Percentiles rank a stretch among this genome's conserved stretches.
Conservation (phyloP, 92 coral and sea anemone species). For the Bergia puertoricense region DNA sequence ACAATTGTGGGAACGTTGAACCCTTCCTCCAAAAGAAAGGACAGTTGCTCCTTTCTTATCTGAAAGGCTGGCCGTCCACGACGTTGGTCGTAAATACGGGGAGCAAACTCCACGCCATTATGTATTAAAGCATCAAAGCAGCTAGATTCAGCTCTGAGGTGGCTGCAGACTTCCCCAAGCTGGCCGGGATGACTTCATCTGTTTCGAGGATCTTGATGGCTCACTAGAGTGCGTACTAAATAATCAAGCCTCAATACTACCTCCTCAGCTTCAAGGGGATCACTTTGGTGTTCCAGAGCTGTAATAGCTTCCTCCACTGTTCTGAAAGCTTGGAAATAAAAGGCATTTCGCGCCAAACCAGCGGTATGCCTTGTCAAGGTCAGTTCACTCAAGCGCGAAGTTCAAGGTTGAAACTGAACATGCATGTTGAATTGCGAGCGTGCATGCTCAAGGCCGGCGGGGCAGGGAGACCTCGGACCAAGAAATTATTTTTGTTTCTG, state of each 20-base stretch:
- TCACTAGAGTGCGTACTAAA: conserved; percentile 39
- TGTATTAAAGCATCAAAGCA: not conserved
- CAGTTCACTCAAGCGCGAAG: too few species aligned
- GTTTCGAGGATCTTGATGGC: conserved; percentile 37
- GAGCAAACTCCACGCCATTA: conserved; percentile 29
- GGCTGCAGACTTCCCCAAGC: conserved; percentile 26
- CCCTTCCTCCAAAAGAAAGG: not conserved
- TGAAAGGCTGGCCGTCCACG: conserved; percentile 16
- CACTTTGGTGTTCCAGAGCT: not conserved
- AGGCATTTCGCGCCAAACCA: not conserved
- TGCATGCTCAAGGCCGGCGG: too few species aligned
- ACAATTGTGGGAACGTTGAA: too few species aligned
- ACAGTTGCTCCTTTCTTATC: conserved; percentile 6
- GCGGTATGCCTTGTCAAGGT: not conserved
- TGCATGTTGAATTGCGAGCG: too few species aligned
- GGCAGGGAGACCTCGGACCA: too few species aligned
- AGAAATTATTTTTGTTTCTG: too few species aligned
- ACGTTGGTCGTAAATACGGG: conserved; percentile 15
- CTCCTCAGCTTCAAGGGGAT: conserved; percentile 32
- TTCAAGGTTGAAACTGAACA: too few species aligned
- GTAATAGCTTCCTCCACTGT: not conserved
- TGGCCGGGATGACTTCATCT: conserved; percentile 28
- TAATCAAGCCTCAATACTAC: conserved; percentile 46
- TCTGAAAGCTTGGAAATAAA: conserved; percentile 2
- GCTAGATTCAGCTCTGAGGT: not conserved